phyloP scores from a whole-genome alignment of 2,113 vertebrate genomes.

The Lagopus muta region DNA sequence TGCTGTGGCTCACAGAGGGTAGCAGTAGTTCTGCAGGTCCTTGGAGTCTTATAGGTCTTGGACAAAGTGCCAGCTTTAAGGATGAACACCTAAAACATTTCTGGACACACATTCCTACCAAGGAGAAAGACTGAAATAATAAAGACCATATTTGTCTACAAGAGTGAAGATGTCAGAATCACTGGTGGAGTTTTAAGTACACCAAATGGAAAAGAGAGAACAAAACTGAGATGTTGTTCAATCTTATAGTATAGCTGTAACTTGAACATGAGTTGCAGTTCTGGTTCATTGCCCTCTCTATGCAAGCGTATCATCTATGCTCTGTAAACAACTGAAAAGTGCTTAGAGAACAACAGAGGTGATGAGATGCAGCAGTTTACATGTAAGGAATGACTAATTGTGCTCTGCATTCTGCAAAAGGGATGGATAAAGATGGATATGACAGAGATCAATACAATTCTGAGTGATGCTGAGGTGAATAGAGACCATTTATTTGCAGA shows the following conservation, averaged over 20 bases:
- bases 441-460: not conserved
- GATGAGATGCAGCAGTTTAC: not conserved
- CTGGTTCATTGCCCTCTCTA: not conserved
- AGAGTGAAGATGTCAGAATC: not conserved
- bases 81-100: not conserved
- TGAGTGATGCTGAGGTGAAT: not conserved
- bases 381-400: not conserved
- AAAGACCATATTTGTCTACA: not conserved
- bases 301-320: not conserved
- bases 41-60: not conserved
- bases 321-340: not conserved
- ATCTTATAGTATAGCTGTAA: not conserved
- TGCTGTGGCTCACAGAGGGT: no score
- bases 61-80: not conserved
- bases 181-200: not conserved
- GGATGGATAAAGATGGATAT: accelerated
- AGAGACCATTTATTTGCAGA: not conserved
- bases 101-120: not conserved
- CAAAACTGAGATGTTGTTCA: not conserved
- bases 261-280: not conserved
- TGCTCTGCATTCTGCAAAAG: not conserved
- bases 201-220: not conserved
- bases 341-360: not conserved
- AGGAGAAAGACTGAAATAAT: not conserved
- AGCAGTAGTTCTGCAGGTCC: not conserved